phyloP scores from a whole-genome alignment of 2,797 vertebrate genomes.

The Sebastes kiyomatsui region DNA sequence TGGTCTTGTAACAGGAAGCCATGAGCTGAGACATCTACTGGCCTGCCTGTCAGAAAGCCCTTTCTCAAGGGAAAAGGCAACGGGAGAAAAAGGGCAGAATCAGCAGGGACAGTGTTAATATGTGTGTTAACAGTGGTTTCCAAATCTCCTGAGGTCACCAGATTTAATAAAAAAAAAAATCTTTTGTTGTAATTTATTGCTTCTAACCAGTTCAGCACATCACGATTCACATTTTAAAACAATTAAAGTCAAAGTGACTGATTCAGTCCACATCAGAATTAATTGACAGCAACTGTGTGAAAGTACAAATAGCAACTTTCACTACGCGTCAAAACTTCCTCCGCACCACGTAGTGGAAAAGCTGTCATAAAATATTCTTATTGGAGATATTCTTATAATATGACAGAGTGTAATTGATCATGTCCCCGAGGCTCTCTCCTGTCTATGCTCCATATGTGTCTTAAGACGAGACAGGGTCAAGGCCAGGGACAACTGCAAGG shows the following conservation, averaged over 20 bases:
- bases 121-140: constrained; percentile 5
- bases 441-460: constrained; percentile 63
- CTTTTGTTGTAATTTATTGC: neutral
- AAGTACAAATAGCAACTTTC: neutral
- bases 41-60: constrained; percentile 47
- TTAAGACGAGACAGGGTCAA: constrained; percentile 80
- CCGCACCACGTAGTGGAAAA: constrained; percentile 53
- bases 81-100: constrained; percentile 28
- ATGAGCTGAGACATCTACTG: constrained; percentile 57
- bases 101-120: constrained; percentile 22
- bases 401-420: constrained; percentile 73
- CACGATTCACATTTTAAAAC: neutral
- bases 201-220: neutral
- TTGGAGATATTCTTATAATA: constrained; percentile 58
- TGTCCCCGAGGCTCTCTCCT: constrained; percentile 55
- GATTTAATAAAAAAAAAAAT: no score
- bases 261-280: neutral
- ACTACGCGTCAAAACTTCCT: neutral
- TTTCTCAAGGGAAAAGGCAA: constrained; percentile 42
- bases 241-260: neutral
- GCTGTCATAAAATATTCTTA: constrained; percentile 18
- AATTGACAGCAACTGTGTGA: neutral
- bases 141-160: constrained; percentile 2
- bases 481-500: constrained; percentile 80
- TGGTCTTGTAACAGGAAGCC: constrained; percentile 72